Conservation (phyloP, 2,888 invertebrate genomes). For the Oscheius sp. region DNA sequence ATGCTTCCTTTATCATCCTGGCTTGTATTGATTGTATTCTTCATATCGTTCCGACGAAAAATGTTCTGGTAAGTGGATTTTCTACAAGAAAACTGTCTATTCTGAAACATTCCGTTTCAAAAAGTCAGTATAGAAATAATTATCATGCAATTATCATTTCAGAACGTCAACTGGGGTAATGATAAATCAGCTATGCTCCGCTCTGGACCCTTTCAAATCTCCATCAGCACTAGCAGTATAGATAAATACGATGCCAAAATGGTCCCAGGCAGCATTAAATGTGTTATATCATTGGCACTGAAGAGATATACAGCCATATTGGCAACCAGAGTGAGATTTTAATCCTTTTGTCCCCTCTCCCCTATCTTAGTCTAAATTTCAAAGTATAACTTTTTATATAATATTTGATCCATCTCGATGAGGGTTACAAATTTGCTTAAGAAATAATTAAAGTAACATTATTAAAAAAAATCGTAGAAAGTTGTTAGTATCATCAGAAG, state of each 20-base stretch:
- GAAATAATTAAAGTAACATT: neutral
- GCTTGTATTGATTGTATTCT: slow-evolving; percentile 56
- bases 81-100: neutral
- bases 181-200: slow-evolving; percentile 34
- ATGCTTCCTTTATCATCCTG: slow-evolving; percentile 58
- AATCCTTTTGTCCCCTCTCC: neutral
- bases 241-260: slow-evolving; percentile 37
- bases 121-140: no score
- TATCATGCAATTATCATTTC: neutral
- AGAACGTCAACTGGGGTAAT: slow-evolving; percentile 40
- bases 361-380: no score
- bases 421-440: neutral
- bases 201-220: slow-evolving; percentile 32
- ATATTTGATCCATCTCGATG: no score
- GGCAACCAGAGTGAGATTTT: slow-evolving; percentile 45
- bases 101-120: no score
- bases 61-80: slow-evolving; percentile 43
- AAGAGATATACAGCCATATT: slow-evolving; percentile 39
- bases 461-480: neutral
- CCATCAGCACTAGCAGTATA: slow-evolving; percentile 34
- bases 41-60: slow-evolving; percentile 54
- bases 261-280: slow-evolving; percentile 42
- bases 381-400: no score
- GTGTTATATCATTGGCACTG: slow-evolving; percentile 41
- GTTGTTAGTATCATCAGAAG: no score